Evolutionary conservation across 2,888 invertebrate genomes (phyloP), one percentile per base, ranked within the genome.

Genomic region (Lordiphosa andalusiaca): DNA sequence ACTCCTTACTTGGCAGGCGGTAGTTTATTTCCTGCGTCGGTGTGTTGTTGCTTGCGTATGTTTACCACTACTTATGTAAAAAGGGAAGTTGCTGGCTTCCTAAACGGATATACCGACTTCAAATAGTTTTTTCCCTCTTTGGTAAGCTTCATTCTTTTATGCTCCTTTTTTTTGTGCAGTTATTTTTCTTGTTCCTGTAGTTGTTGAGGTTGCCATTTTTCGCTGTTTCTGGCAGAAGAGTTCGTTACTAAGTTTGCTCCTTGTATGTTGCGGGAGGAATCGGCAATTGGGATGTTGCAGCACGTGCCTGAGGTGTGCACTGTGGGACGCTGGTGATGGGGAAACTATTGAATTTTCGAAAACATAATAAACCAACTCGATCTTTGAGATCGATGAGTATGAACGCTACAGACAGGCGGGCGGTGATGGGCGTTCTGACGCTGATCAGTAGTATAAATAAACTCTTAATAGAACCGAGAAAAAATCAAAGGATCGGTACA

Each of bases 31-130:
- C 50, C 57, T 78, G 46, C 47, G 30, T 53, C 49, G 36, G 46
- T 59, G 50, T 49, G 40, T 36, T 13, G 38, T 51, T 41, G 48
- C 51, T 58, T 59, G 55, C 52, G 41, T 58, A 54, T 69, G 55
- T 55, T 67, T 66, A 65, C 74, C 63, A 81, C 71, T 73, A 66
- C 78, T 77, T 76, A 61, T 76, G 73, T 69, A 56, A 23, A 56
- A 23, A 48, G 69, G 84, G 78, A 78, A 73, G 84, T 69, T 81
- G 74, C 71, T 84, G 82, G 78, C 78, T 78, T 78, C 78, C 84
- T 81, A 71, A 78, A 81, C 78, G 78, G 84, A 78, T 81, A 84
- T 77, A 67, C 78, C 60, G 72, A 73, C 84, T 84, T 73, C 73
- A 76, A 83, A 80, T 73, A 66, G 47, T 59, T 65, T 67, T 57